Conservation (phyloP, 1,140 invertebrate genomes). For the Hyles euphorbiae region DNA sequence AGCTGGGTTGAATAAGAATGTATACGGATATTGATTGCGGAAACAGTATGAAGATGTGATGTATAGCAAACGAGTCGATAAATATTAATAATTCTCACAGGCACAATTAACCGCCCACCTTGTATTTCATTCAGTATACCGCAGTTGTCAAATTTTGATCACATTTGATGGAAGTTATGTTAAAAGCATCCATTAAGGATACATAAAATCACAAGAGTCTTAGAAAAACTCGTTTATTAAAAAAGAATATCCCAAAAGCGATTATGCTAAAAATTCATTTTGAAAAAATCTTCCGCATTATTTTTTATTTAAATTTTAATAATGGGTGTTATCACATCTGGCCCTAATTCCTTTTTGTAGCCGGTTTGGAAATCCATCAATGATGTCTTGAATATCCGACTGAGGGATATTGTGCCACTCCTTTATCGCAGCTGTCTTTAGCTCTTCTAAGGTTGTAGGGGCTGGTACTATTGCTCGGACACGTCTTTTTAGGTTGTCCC, state of each 20-base stretch:
- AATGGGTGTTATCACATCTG: background rate
- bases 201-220: conserved; percentile 1
- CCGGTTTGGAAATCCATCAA: conserved; percentile 20
- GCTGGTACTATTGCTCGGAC: too few relatives aligned
- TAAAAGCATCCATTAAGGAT: conserved; percentile 7
- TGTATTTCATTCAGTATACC: too few relatives aligned
- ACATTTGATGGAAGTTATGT: background rate
- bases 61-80: too few relatives aligned
- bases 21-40: too few relatives aligned
- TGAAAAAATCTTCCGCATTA: background rate
- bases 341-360: conserved; percentile 21
- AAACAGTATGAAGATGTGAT: too few relatives aligned
- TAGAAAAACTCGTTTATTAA: background rate
- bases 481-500: too few relatives aligned
- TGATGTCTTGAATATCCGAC: conserved; percentile 25
- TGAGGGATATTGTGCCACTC: conserved; percentile 26
- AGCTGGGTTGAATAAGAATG: too few relatives aligned
- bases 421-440: background rate
- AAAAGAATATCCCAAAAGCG: background rate
- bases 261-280: background rate
- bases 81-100: too few relatives aligned
- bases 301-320: background rate
- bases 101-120: too few relatives aligned
- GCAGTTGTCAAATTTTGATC: too few relatives aligned
- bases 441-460: too few relatives aligned